These are phyloP conservation scores for Sweltsa coloradensis DNA, from an alignment of 1,140 invertebrate genomes.

Conservation along the genomic window DNA sequence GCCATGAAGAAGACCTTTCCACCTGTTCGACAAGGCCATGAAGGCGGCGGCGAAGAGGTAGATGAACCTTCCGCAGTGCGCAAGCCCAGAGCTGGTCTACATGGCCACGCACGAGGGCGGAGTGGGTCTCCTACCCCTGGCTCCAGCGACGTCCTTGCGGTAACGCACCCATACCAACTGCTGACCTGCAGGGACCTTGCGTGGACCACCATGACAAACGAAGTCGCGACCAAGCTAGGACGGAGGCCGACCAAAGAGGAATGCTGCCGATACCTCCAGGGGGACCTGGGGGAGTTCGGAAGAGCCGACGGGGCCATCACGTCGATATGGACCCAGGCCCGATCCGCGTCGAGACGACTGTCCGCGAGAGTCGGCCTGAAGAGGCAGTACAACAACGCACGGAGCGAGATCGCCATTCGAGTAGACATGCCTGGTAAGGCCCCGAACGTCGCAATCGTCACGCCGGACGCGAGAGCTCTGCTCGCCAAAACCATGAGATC, in stretches of 20 bases:
- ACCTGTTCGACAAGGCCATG: slow-evolving; percentile 18
- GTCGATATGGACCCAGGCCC: background rate
- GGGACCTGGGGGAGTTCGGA: background rate
- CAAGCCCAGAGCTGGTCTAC: slow-evolving; percentile 20
- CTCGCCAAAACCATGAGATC: background rate
- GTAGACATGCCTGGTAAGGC: background rate
- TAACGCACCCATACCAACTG: background rate
- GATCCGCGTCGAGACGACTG: background rate
- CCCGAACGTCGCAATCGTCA: background rate
- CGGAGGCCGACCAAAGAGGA: too few species aligned
- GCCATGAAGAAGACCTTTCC: slow-evolving; percentile 15
- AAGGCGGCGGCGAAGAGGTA: slow-evolving; percentile 20
- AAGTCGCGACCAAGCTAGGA: too few species aligned
- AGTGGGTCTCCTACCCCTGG: slow-evolving; percentile 12
- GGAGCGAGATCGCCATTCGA: background rate
- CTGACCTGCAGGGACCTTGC: too few species aligned
- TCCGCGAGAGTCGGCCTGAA: background rate
- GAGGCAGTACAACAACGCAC: background rate
- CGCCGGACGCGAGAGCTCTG: background rate
- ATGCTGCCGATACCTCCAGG: background rate
- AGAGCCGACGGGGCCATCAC: background rate
- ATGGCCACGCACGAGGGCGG: slow-evolving; percentile 15
- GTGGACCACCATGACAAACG: too few species aligned
- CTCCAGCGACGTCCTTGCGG: background rate
- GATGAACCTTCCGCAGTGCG: slow-evolving; percentile 21